These are phyloP conservation scores for Enteromius trimaculatus DNA, from an alignment of 2,797 vertebrate species.

Conservation along the genomic window DNA sequence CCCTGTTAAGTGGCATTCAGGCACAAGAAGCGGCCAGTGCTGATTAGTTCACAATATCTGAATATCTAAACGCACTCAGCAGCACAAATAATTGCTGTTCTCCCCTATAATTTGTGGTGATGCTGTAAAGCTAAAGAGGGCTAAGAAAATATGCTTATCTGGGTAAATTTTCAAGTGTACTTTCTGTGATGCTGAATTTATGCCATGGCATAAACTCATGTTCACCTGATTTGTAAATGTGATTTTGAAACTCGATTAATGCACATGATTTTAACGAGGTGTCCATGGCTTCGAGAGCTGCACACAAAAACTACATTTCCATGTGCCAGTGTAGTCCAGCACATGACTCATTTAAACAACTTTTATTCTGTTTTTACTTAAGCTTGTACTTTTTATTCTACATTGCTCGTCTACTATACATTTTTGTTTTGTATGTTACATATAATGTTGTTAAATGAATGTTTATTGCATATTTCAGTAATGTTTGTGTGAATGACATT, in stretches of 20 bases:
- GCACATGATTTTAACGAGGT: neutral
- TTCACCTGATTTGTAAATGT: neutral
- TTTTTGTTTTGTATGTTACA: too few relatives aligned
- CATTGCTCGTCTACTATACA: neutral
- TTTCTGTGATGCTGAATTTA: neutral
- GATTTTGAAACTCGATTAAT: neutral
- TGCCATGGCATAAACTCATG: neutral
- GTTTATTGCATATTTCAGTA: too few relatives aligned
- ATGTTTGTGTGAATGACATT: too few relatives aligned
- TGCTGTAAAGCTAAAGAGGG: conserved; percentile 58
- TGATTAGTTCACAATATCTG: neutral
- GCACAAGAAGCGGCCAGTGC: neutral
- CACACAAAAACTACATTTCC: neutral
- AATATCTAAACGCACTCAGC: conserved; percentile 56
- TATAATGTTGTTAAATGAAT: too few relatives aligned
- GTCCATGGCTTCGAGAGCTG: neutral
- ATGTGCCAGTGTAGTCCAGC: conserved; percentile 44
- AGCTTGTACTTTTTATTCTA: neutral
- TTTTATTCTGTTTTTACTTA: neutral
- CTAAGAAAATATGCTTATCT: conserved; percentile 9
- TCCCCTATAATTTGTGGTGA: conserved; percentile 72
- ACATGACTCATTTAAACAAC: neutral
- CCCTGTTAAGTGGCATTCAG: neutral
- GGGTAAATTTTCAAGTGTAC: neutral
- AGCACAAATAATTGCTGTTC: conserved; percentile 63